Base-by-base conservation (phyloP, 2,797 vertebrate genomes). In the Caiman crocodilus region DNA sequence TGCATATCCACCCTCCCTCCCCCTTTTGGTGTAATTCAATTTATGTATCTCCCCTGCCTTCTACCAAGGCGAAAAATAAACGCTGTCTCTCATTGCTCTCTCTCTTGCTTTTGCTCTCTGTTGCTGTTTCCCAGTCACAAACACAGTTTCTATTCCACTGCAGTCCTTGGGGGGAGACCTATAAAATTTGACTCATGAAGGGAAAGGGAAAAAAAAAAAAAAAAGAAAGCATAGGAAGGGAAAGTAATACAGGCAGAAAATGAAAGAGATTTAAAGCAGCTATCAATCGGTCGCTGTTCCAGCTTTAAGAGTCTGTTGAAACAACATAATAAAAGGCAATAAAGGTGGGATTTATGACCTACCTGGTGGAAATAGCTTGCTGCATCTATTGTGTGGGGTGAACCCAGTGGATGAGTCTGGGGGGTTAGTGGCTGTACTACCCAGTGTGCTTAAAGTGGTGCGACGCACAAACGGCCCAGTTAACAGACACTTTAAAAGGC, bases 311-410 rank as follows among this genome's bases (percentile, higher is more conserved):
- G 97, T 96, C 97, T 98, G 98, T 98, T 98, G 98, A 98, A 98
- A 98, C 97, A 98, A 98, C 98, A 98, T 98, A 98, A 98, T 98
- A 98, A 98, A 98, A 98, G 96, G 97, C 96, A 98, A 98, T 98
- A 98, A 98, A 98, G 17, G 58, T 42, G 93, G 96, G 94, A 98
- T 98, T 98, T 97, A 98, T 95, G 85, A 71, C 91, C 92, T 94
- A 96, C 96, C 97, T 98, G 95, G 94, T 81, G 63, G 90, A 97
- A 96, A 97, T 79, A 84, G 94, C 96, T 97, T 79, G 69, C 95
- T 95, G 86, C 88, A 89, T 69, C 93, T 75, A 87, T 81, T 89
- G 59, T 76, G 89, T 78, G 85, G 71, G 94, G 94, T 50, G 91
- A 89, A 60, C 61, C 2, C 9, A 3, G 58, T 0, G 25, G 32